phyloP scores from a whole-genome alignment of 1,140 invertebrate species.

The Araneus ventricosus region DNA sequence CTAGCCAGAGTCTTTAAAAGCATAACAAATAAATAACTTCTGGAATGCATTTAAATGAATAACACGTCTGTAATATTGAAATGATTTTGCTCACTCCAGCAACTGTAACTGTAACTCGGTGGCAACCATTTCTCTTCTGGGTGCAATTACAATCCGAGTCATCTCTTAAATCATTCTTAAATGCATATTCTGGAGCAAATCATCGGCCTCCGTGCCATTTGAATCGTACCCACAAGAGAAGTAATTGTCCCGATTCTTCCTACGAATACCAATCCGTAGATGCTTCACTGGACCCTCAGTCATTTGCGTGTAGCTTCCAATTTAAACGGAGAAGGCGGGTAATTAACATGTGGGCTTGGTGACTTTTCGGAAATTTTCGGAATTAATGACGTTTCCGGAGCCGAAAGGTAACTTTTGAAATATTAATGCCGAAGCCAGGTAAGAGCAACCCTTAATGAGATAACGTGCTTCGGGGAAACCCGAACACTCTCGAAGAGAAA shows the following conservation, averaged over 20 bases:
- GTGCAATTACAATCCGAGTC: too few species aligned
- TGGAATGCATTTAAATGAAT: too few species aligned
- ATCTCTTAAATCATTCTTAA: too few species aligned
- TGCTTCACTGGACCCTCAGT: not conserved
- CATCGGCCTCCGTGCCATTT: not conserved
- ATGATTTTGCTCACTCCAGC: too few species aligned
- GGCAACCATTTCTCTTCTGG: too few species aligned
- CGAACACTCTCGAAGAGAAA: not conserved
- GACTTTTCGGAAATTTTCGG: slow-evolving; percentile 66
- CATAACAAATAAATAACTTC: too few species aligned
- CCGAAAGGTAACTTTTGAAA: slow-evolving; percentile 58
- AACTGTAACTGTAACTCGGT: too few species aligned
- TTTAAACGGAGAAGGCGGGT: slow-evolving; percentile 53
- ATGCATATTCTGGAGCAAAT: not conserved
- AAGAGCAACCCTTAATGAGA: slow-evolving; percentile 44
- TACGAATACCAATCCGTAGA: slow-evolving; percentile 36
- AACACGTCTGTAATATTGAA: too few species aligned
- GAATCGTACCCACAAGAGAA: not conserved
- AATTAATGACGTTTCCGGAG: slow-evolving; percentile 66
- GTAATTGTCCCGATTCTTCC: not conserved
- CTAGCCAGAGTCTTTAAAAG: too few species aligned
- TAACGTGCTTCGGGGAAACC: slow-evolving; percentile 55
- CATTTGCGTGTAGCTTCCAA: slow-evolving; percentile 62
- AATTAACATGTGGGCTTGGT: slow-evolving; percentile 72
- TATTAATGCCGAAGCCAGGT: slow-evolving; percentile 66